Evolutionary conservation across 2,797 vertebrate species (phyloP), one percentile per base, ranked within the genome.

Genomic region (Calcarius lapponicus): DNA sequence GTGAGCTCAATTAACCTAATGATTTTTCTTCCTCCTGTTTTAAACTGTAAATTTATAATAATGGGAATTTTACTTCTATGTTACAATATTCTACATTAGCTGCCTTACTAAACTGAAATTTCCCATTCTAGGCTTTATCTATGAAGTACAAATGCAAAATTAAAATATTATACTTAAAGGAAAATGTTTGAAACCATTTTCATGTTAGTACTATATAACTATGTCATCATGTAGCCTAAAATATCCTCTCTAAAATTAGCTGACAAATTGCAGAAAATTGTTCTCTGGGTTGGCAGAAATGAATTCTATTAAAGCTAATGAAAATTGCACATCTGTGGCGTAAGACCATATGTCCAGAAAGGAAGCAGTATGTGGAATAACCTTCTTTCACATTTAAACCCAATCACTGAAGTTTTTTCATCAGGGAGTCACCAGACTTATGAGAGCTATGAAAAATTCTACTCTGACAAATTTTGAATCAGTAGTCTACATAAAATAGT

Each of bases 231-330:
- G 38, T 58, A 93, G 11, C 72, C 53, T 80, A 85, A 92, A 85
- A 91, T 71, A 90, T 47, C 50, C 19, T 75, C 73, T 62, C 64
- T 90, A 86, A 88, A 93, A 93, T 92, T 91, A 93, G 82, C 54
- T 53, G 86, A 58, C 31, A 70, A 53, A 42, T 40, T 84, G 47
- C 53, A 88, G 54, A 80, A 80, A 71, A 78, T 93, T 88, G 24
- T 88, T 75, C 85, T 85, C 60, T 54, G 21, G 16, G 24, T 91
- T 47, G 72, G 51, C 80, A 87, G 71, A 86, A 93, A 74, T 5
- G 10, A 75, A 53, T 90, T 91, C 65, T 89, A 53, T 83, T 93
- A 92, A 88, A 81, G 56, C 43, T 91, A 80, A 94, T 80, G 78
- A 91, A 84, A 85, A 80, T 69, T 92, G 43, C 36, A 84, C 60